Evolutionary conservation across 92 coral and sea anemone genomes (phyloP).

Genomic region (Porites cylindrica): DNA sequence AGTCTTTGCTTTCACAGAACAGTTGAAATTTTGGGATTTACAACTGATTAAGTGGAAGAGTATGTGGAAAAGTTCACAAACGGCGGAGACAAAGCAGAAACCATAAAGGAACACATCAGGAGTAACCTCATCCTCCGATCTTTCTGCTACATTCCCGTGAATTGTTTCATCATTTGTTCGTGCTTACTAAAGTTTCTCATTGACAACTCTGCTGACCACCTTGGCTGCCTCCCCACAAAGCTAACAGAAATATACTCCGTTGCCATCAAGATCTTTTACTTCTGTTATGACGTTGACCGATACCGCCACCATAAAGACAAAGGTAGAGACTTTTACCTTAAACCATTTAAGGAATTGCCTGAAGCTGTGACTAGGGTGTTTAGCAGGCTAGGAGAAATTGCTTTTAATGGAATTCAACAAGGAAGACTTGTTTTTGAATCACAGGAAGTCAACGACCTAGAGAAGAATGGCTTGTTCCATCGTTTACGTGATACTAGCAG

Average conservation of each 20-base stretch:
- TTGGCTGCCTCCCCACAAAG: constrained; percentile 3
- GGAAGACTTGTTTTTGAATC: no score
- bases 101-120: constrained; percentile 17
- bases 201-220: neutral
- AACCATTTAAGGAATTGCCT: no score
- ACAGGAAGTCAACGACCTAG: no score
- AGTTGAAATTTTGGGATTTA: constrained; percentile 1
- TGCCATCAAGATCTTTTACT: constrained; percentile 18
- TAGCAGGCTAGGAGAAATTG: no score
- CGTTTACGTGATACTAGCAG: no score
- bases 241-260: constrained; percentile 44
- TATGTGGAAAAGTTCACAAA: neutral
- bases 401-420: no score
- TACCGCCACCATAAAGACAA: no score
- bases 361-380: no score
- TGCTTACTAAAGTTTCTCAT: neutral
- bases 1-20: neutral
- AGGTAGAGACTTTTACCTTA: no score
- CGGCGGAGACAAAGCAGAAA: neutral
- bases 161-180: neutral
- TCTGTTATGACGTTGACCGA: neutral
- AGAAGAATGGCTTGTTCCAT: no score
- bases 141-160: constrained; percentile 60
- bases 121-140: constrained; percentile 9
- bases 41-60: neutral